These are phyloP conservation scores for Grammomys surdaster DNA, from an alignment of 2,113 vertebrate species.

Conservation along the genomic window DNA sequence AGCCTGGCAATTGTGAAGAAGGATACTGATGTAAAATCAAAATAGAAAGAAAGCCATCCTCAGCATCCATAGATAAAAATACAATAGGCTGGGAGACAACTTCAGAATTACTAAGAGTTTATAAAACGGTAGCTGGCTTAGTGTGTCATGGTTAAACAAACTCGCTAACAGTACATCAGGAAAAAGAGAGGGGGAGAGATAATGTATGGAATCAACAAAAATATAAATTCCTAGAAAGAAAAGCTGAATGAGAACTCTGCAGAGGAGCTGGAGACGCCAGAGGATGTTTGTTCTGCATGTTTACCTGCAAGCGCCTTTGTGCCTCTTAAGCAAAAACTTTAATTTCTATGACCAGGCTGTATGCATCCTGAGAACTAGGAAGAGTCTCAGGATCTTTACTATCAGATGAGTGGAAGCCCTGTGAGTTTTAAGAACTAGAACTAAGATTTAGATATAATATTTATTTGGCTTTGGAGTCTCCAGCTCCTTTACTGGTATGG, in stretches of 20 bases:
- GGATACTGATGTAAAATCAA: not conserved
- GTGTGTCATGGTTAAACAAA: not conserved
- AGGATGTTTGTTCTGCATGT: not conserved
- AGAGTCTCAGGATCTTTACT: conserved; percentile 11
- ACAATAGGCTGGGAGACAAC: not conserved
- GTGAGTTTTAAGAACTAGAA: conserved; percentile 50
- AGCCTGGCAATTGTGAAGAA: not conserved
- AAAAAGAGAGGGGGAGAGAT: not conserved
- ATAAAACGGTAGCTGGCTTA: not conserved
- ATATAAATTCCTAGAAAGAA: not conserved
- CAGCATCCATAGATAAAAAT: conserved; percentile 11
- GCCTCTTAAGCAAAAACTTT: not conserved
- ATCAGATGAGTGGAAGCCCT: not conserved
- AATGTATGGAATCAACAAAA: not conserved
- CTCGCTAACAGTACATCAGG: not conserved
- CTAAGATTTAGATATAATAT: conserved; percentile 63
- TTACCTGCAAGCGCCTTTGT: not conserved
- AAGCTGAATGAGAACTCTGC: not conserved
- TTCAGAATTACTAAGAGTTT: not conserved
- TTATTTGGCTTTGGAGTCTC: conserved; percentile 54
- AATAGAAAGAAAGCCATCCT: not conserved
- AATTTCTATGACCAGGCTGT: not conserved
- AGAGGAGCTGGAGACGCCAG: not conserved
- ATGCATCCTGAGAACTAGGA: not conserved
- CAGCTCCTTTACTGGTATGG: conserved; percentile 50